Evolutionary conservation across 2,888 invertebrate genomes (phyloP), one percentile per base, ranked within the genome.

Genomic region (Diaprepes abbreviatus): DNA sequence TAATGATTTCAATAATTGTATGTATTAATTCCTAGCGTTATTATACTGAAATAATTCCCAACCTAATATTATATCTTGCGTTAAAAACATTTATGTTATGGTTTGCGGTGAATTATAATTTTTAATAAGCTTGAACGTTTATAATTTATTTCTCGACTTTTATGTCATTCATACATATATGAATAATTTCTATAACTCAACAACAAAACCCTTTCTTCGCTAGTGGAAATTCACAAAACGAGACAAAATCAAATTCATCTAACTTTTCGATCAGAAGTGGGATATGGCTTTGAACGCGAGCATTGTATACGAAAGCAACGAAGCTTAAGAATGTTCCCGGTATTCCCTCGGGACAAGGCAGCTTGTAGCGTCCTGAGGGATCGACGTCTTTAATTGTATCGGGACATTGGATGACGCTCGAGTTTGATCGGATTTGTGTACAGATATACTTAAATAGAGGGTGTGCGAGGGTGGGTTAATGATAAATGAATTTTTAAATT

Each of bases 351-450:
- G 65, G 70, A 70, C 21, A 12, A 52, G 45, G 54, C 66, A 66
- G 66, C 57, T 62, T 50, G 55, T 54, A 40, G 40, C 48, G 60
- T 72, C 73, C 73, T 70, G 59, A 12, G 73, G 74, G 74, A 72
- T 35, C 43, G 58, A 67, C 73, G 71, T 75, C 74, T 75, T 75
- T 75, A 75, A 75, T 75, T 75, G 75, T 74, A 75, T 74, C 73
- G 74, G 71, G 65, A 65, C 50, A 58, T 38, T 65, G 66, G 65
- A 62, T 54, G 70, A 66, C 65, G 65, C 69, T 69, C 54, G 66
- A 55, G 64, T 62, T 64, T 65, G 64, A 73, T 70, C 70, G 68
- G 68, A 60, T 66, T 68, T 66, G 60, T 66, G 58, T 58, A 31
- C 57, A 43, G 21, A 55, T 54, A 52, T 33, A 57, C 57, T 57